Evolutionary conservation across 2,113 vertebrate genomes (phyloP).

Genomic region (Anguilla japonica): DNA sequence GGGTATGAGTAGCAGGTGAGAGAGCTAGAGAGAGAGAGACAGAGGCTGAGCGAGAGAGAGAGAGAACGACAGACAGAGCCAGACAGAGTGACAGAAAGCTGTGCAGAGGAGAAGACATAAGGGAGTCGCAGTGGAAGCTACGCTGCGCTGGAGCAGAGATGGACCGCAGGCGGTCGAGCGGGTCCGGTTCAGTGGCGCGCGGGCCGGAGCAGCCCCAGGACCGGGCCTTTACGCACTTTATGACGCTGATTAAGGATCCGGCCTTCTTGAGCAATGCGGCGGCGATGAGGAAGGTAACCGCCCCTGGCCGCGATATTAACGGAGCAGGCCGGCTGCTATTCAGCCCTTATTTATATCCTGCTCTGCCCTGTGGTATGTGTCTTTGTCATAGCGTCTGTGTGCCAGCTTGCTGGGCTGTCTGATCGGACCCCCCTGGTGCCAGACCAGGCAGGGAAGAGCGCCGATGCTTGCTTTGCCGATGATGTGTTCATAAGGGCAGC

Average conservation of each 20-base stretch:
- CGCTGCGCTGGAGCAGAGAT: conserved; percentile 25
- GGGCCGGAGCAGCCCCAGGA: conserved; percentile 34
- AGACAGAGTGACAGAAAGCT: conserved; percentile 6
- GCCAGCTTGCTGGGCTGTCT: not conserved
- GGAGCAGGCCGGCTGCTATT: not conserved
- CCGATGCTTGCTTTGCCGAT: too few species aligned
- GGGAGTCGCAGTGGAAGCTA: not conserved
- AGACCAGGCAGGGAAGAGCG: not conserved
- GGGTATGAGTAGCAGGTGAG: conserved; percentile 23
- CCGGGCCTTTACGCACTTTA: conserved; percentile 40
- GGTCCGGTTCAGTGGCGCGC: conserved; percentile 24
- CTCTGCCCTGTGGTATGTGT: conserved; percentile 25
- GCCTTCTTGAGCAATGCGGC: conserved; percentile 40
- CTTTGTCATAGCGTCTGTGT: not conserved
- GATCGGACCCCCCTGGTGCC: not conserved
- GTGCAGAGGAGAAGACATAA: not conserved
- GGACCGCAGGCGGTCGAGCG: conserved; percentile 33
- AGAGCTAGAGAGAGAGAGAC: not conserved
- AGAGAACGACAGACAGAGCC: not conserved
- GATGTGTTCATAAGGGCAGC: not conserved
- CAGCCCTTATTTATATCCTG: not conserved
- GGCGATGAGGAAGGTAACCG: conserved; percentile 57
- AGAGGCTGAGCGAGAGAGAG: not conserved
- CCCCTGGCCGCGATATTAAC: not conserved
- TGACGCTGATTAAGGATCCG: conserved; percentile 47